Evolutionary conservation across 2,797 vertebrate genomes (phyloP).

Genomic region (Pangasius macronema): DNA sequence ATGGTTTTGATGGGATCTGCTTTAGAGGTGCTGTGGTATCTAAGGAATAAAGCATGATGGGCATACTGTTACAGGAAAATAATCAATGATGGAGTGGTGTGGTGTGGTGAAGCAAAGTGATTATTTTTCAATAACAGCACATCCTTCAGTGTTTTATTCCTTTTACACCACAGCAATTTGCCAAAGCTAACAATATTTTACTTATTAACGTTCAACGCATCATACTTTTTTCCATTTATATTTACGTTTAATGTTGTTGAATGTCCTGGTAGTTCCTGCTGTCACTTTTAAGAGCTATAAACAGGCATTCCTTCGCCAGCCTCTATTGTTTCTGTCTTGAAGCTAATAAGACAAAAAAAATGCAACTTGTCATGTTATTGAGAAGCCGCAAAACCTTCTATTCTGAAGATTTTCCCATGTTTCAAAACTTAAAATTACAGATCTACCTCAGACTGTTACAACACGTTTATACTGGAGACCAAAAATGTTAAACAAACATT

Average conservation of each 20-base stretch:
- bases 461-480: background rate
- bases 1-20: background rate
- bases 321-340: background rate
- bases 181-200: background rate
- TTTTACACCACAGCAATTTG: background rate
- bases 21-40: background rate
- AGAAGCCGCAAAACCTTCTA: background rate
- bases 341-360: background rate
- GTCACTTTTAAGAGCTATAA: background rate
- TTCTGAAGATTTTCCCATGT: background rate
- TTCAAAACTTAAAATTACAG: background rate
- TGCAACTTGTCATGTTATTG: background rate
- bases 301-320: too few species aligned
- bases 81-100: background rate
- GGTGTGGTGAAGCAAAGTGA: background rate
- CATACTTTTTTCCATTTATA: background rate
- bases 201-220: background rate
- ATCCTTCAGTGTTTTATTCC: background rate
- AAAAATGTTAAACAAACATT: background rate
- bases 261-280: background rate
- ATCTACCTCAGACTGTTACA: background rate
- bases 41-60: background rate
- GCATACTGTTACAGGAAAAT: background rate
- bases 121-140: background rate
- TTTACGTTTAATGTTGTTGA: background rate